Percentiles rank a stretch among this genome's conserved stretches.
phyloP scores from a whole-genome alignment of 1,140 invertebrate genomes.

The Pseudoatta argentina region DNA sequence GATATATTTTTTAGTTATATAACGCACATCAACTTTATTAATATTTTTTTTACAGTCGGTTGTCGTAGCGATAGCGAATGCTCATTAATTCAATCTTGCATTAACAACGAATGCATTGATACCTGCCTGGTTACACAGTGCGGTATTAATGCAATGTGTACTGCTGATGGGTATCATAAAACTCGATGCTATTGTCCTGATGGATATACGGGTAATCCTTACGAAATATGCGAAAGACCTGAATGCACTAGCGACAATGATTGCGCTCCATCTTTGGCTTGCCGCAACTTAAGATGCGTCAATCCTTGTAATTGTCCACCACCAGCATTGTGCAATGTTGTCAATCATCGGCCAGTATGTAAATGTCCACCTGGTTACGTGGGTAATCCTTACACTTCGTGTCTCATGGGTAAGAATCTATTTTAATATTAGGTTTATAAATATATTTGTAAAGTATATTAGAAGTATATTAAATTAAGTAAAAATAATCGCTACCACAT shows the following conservation, averaged over 20 bases:
- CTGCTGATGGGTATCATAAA: slow-evolving; percentile 89
- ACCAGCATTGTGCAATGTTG: slow-evolving; percentile 92
- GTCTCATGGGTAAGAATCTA: slow-evolving; percentile 87
- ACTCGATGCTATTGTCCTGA: slow-evolving; percentile 93
- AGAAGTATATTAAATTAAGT: not conserved
- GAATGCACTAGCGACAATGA: slow-evolving; percentile 92
- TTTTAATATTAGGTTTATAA: not conserved
- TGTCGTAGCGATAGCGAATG: slow-evolving; percentile 95
- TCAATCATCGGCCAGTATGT: slow-evolving; percentile 92
- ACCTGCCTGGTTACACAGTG: slow-evolving; percentile 93
- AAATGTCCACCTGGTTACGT: slow-evolving; percentile 93
- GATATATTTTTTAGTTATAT: slow-evolving; percentile 14
- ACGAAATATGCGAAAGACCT: slow-evolving; percentile 91
- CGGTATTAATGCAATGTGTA: slow-evolving; percentile 93
- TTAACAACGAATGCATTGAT: slow-evolving; percentile 94
- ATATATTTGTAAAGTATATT: not conserved
- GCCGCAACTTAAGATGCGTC: slow-evolving; percentile 91
- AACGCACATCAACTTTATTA: not conserved
- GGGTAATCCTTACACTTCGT: slow-evolving; percentile 91
- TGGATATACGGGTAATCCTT: slow-evolving; percentile 91
- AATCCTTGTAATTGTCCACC: slow-evolving; percentile 92
- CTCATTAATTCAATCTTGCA: slow-evolving; percentile 92
- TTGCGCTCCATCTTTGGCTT: slow-evolving; percentile 91
- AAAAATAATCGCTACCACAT: no score
- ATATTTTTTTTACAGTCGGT: slow-evolving; percentile 88